These are phyloP conservation scores for Cephus pygmeus DNA, from an alignment of 2,888 invertebrate genomes.

Conservation along the genomic window DNA sequence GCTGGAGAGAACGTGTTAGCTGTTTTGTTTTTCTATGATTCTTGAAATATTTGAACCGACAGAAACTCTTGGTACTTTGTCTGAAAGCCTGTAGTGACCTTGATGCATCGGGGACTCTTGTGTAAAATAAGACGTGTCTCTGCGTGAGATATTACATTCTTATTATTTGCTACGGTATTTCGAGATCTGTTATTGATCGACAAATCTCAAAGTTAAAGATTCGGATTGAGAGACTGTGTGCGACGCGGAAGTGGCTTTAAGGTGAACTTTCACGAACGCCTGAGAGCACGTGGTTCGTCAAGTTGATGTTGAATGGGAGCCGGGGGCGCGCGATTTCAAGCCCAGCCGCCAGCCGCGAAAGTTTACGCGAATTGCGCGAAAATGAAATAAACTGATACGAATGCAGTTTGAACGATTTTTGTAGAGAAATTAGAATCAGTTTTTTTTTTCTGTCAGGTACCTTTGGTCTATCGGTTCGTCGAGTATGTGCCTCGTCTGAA, in stretches of 20 bases:
- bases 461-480: neutral
- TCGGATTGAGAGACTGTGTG: neutral
- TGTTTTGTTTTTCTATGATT: neutral
- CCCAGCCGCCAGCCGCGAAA: neutral
- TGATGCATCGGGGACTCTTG: neutral
- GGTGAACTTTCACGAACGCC: conserved; percentile 2
- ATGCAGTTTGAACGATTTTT: neutral
- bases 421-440: neutral
- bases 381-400: conserved; percentile 6
- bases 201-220: neutral
- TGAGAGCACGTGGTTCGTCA: conserved; percentile 3
- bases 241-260: neutral
- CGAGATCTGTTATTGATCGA: neutral
- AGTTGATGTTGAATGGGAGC: conserved; percentile 11
- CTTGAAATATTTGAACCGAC: neutral
- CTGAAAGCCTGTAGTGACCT: neutral
- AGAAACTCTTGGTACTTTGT: neutral
- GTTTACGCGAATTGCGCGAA: neutral
- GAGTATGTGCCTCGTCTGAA: neutral
- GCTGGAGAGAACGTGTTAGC: neutral
- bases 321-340: neutral
- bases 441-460: neutral
- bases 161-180: neutral
- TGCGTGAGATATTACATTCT: neutral
- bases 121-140: neutral